Percentiles rank a stretch among this genome's conserved stretches.
Evolutionary conservation across 2,888 invertebrate species (phyloP).

Genomic region (Nephrotoma flavescens): DNA sequence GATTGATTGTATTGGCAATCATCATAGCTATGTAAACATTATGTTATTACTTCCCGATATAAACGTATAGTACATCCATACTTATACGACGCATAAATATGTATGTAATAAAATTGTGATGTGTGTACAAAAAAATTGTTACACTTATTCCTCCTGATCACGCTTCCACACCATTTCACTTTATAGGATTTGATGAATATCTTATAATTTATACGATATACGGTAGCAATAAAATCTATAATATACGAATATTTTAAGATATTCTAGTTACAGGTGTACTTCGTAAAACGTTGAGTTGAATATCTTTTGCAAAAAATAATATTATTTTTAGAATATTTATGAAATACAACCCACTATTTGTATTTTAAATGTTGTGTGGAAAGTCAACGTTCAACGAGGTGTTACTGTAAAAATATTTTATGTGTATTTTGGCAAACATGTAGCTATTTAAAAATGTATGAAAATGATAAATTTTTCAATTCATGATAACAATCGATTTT

Average conservation of each 20-base stretch:
- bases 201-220: neutral
- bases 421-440: neutral
- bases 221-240: neutral
- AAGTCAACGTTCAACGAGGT: neutral
- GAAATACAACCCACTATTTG: too few species aligned
- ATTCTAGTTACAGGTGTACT: neutral
- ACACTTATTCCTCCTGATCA: neutral
- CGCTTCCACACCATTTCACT: neutral
- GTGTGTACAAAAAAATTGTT: neutral
- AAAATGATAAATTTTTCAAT: neutral
- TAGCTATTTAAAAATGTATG: neutral
- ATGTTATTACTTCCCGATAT: neutral
- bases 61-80: neutral
- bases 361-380: too few species aligned
- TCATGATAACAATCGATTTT: neutral
- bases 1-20: neutral
- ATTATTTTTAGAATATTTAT: too few species aligned
- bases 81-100: neutral
- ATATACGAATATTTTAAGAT: neutral
- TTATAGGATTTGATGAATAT: neutral
- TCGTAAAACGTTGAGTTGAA: neutral
- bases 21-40: neutral
- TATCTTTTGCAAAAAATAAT: too few species aligned
- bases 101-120: neutral
- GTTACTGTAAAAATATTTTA: neutral